Evolutionary conservation across 2,113 vertebrate species (phyloP), one percentile per base, ranked within the genome.

Genomic region (Phalacrocorax pelagicus): DNA sequence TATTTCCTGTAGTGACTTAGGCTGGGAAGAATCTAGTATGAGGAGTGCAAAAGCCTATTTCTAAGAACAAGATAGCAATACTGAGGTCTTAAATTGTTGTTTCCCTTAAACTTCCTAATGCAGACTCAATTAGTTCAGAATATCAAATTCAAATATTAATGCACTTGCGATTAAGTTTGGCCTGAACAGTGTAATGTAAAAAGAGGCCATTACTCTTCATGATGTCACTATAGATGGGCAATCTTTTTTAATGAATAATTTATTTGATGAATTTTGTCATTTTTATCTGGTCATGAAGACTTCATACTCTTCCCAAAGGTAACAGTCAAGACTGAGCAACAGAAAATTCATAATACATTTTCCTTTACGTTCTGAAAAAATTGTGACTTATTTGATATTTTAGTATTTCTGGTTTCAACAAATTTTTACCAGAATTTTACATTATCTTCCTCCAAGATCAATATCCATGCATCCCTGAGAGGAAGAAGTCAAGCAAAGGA

Each of bases 111-210:
- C 9, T 88, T 85, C 24, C 8, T 62, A 72, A 75, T 49, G 34
- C 66, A 80, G 58, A 79, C 30, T 94, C 81, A 81, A 80, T 85
- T 85, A 91, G 69, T 85, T 84, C 65, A 69, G 66, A 95, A 65
- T 79, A 89, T 21, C 44, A 91, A 91, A 79, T 92, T 91, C 70
- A 92, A 89, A 85, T 85, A 92, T 69, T 87, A 96, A 94, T 79
- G 81, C 36, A 79, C 18, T 84, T 67, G 34, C 57, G 57, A 91
- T 75, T 87, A 81, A 80, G 32, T 91, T 91, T 90, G 73, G 47
- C 54, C 36, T 80, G 70, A 94, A 91, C 15, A 91, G 40, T 61
- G 49, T 44, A 81, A 71, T 81, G 52, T 81, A 94, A 89, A 94
- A 92, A 83, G 6, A 72, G 54, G 59, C 16, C 71, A 81, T 87